A percentile compares a stretch with the other conserved stretches of the same genome.
phyloP scores from a whole-genome alignment of 2,113 vertebrate genomes.

The Neoarius graeffei region DNA sequence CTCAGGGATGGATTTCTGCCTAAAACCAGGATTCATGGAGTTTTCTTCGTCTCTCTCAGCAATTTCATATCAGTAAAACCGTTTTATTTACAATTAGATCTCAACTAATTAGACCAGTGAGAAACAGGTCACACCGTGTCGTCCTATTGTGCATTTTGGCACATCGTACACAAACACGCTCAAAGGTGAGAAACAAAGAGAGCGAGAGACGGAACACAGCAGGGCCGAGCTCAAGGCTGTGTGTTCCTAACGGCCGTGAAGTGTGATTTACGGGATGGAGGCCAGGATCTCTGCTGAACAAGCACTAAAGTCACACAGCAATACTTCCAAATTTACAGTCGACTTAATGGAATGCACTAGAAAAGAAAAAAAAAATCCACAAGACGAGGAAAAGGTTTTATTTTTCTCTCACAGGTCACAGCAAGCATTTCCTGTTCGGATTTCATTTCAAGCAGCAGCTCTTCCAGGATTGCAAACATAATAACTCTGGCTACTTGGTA shows the following conservation, averaged over 20 bases:
- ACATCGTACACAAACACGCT: not conserved
- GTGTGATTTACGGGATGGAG: not conserved
- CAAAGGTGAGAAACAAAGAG: not conserved
- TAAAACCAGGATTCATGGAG: not conserved
- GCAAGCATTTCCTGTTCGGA: not conserved
- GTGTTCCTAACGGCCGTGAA: slow-evolving; percentile 5
- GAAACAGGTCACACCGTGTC: not conserved
- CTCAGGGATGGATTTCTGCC: not conserved
- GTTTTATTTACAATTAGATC: not conserved
- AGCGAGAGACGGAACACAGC: not conserved
- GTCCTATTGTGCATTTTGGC: slow-evolving; percentile 12
- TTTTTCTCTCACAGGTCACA: not conserved
- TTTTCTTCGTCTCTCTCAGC: not conserved
- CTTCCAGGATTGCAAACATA: not conserved
- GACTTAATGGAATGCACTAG: not conserved
- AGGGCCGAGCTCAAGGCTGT: slow-evolving; percentile 31
- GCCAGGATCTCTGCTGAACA: slow-evolving; percentile 9
- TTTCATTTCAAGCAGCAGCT: not conserved
- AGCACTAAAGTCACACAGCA: not conserved
- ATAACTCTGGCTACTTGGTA: not conserved
- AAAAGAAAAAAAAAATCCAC: slow-evolving; percentile 1
- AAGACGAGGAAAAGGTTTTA: not conserved
- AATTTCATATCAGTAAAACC: not conserved
- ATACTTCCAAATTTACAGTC: not conserved
- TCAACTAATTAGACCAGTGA: not conserved